Base-by-base conservation (phyloP, 2,113 vertebrate species). In the Sylvietta virens region DNA sequence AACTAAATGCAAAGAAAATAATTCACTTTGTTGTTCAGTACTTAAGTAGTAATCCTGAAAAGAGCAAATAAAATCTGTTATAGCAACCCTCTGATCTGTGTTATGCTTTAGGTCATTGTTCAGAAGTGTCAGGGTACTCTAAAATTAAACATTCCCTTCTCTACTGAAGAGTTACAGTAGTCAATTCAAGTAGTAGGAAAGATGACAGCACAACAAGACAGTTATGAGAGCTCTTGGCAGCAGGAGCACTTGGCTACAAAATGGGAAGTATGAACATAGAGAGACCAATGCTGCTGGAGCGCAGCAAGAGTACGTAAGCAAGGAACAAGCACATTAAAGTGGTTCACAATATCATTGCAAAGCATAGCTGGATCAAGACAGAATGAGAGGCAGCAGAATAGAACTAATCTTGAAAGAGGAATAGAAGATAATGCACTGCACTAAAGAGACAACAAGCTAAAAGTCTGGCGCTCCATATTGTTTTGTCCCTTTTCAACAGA, bases 291-390 rank as follows among this genome's bases (percentile, higher is more conserved):
- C 21, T 87, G 26, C 56, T 66, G 30, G 54, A 72, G 42, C 7
- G 3, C 54, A 47, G 39, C 1, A 1, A 17, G 18, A 65, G 26
- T 16, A 5, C 0, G 0, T 6, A 47, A 77, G 64, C 27, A 73
- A 73, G 58, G 37, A 31, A 51, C 16, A 70, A 73, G 39, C 26
- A 80, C 33, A 28, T 54, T 54, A 31, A 62, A 92, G 30, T 67
- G 72, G 30, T 45, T 93, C 81, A 82, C 40, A 78, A 7, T 13
- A 37, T 61, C 7, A 1, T 45, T 58, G 30, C 44, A 81, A 56
- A 70, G 39, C 22, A 56, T 18, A 61, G 51, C 31, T 62, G 65
- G 37, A 54, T 77, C 31, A 19, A 35, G 23, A 16, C 26, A 67
- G 64, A 76, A 85, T 7, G 15, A 73, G n/a, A 83, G 20, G 35